A percentile compares a stretch with the other conserved stretches of the same genome.
phyloP scores from a whole-genome alignment of 2,113 vertebrate genomes.

The Corythoichthys haematopterus region DNA sequence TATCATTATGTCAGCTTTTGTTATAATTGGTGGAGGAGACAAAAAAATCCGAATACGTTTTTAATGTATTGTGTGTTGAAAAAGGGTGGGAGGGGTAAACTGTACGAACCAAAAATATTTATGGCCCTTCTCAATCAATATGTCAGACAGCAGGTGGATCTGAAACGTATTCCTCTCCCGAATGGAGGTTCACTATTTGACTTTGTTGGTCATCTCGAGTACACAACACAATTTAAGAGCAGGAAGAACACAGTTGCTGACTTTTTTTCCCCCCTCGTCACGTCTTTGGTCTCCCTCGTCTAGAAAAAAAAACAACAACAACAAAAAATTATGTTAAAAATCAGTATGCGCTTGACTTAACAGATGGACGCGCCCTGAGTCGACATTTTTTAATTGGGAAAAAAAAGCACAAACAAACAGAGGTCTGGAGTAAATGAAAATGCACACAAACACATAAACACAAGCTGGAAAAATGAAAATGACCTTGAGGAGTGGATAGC shows the following conservation, averaged over 20 bases:
- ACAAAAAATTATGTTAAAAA: not conserved
- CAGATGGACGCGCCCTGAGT: slow-evolving; percentile 72
- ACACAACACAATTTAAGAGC: not conserved
- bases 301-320: not conserved
- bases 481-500: slow-evolving; percentile 69
- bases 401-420: slow-evolving; percentile 54
- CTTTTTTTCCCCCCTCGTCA: not conserved
- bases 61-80: too few relatives aligned
- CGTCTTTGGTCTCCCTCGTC: not conserved
- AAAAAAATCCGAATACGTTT: too few relatives aligned
- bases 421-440: slow-evolving; percentile 46
- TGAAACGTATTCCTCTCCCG: not conserved
- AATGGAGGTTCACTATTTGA: not conserved
- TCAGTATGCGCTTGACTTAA: slow-evolving; percentile 41
- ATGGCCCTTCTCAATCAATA: too few relatives aligned
- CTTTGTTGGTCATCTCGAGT: not conserved
- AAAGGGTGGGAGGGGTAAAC: too few relatives aligned
- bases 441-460: slow-evolving; percentile 28
- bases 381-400: slow-evolving; percentile 70
- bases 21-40: too few relatives aligned
- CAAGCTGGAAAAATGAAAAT: slow-evolving; percentile 55
- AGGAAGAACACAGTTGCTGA: not conserved
- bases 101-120: too few relatives aligned
- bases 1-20: too few relatives aligned
- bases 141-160: too few relatives aligned